These are phyloP conservation scores for Timandra comae DNA, from an alignment of 2,888 invertebrate species.

Conservation along the genomic window DNA sequence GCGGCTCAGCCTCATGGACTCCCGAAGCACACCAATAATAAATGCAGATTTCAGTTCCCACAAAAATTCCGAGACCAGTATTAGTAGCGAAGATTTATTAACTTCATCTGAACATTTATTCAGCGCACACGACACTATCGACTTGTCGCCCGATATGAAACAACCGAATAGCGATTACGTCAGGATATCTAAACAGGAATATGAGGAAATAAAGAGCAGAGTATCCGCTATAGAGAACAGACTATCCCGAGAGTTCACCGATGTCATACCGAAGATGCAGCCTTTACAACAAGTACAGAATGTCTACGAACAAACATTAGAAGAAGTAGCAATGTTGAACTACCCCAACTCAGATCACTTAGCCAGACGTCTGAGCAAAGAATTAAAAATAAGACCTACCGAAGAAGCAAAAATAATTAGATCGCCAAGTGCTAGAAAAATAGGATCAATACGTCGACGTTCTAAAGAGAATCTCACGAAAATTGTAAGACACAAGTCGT, in stretches of 20 bases:
- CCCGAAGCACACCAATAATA: slow-evolving; percentile 57
- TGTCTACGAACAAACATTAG: slow-evolving; percentile 84
- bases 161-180: slow-evolving; percentile 78
- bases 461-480: slow-evolving; percentile 80
- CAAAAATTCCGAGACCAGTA: slow-evolving; percentile 60
- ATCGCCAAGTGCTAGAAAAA: slow-evolving; percentile 89
- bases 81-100: slow-evolving; percentile 62
- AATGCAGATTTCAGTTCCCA: slow-evolving; percentile 52
- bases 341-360: slow-evolving; percentile 82
- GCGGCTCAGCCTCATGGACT: slow-evolving; percentile 62
- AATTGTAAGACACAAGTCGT: slow-evolving; percentile 79
- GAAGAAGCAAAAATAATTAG: slow-evolving; percentile 82
- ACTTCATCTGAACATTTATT: slow-evolving; percentile 65
- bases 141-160: slow-evolving; percentile 60
- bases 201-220: slow-evolving; percentile 85
- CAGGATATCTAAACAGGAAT: slow-evolving; percentile 83
- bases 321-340: slow-evolving; percentile 80
- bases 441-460: slow-evolving; percentile 83
- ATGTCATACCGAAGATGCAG: slow-evolving; percentile 64
- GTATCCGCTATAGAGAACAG: slow-evolving; percentile 84
- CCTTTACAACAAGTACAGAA: slow-evolving; percentile 81
- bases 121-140: slow-evolving; percentile 62
- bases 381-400: slow-evolving; percentile 83
- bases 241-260: slow-evolving; percentile 81
- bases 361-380: slow-evolving; percentile 82